Evolutionary conservation across 2,797 vertebrate genomes (phyloP).

Genomic region (Limnodromus scolopaceus): DNA sequence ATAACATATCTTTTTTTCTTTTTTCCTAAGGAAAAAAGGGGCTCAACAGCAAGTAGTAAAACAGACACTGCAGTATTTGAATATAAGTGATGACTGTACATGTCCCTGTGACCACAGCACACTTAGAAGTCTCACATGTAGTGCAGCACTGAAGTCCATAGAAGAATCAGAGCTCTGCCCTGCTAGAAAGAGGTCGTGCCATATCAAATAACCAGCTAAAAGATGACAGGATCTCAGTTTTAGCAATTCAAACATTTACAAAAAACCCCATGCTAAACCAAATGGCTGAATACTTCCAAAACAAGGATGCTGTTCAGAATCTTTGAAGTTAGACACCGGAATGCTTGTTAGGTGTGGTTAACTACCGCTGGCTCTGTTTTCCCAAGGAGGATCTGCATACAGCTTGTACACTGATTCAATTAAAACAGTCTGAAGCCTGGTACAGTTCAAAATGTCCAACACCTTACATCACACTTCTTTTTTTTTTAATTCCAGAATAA

Average conservation of each 20-base stretch:
- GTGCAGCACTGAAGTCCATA: not conserved
- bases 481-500: not conserved
- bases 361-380: not conserved
- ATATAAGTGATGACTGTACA: not conserved
- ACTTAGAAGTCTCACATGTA: not conserved
- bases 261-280: not conserved
- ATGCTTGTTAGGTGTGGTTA: constrained; percentile 30
- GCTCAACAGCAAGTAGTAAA: not conserved
- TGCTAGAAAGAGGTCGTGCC: not conserved
- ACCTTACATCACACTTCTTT: not conserved
- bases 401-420: not conserved
- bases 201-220: not conserved
- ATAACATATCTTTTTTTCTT: not conserved
- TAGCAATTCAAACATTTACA: not conserved
- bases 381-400: not conserved
- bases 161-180: not conserved
- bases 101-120: not conserved
- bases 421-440: not conserved
- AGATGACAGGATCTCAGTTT: not conserved
- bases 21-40: not conserved
- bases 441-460: not conserved
- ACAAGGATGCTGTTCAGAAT: constrained; percentile 27
- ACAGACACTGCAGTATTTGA: not conserved
- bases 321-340: constrained; percentile 46
- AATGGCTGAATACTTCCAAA: not conserved